A percentile compares a stretch with the other conserved stretches of the same genome.
These are phyloP conservation scores for Laupala kohalensis DNA, from an alignment of 1,140 invertebrate genomes.

Conservation along the genomic window DNA sequence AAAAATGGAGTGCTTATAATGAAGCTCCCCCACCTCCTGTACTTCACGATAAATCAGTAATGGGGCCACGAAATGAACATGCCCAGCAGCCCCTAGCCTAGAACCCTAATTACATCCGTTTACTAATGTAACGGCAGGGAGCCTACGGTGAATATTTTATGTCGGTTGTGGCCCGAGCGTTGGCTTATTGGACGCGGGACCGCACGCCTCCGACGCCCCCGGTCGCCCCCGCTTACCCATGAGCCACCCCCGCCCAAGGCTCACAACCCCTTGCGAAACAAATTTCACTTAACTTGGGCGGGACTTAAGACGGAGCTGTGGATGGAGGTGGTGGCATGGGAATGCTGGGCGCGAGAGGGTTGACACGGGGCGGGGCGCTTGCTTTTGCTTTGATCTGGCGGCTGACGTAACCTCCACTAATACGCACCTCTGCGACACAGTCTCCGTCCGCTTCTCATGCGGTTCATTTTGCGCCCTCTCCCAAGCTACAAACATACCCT, in stretches of 20 bases:
- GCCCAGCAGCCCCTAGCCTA: neutral
- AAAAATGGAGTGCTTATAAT: constrained; percentile 5
- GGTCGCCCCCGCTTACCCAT: neutral
- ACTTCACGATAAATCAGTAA: neutral
- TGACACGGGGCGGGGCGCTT: too few species aligned
- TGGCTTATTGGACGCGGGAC: constrained; percentile 2
- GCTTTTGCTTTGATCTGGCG: neutral
- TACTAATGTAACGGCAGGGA: constrained; percentile 8
- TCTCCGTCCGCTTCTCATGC: neutral
- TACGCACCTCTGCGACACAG: too few species aligned
- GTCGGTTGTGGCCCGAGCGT: neutral
- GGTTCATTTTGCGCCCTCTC: neutral
- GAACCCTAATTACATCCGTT: constrained; percentile 4
- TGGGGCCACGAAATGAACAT: constrained; percentile 6
- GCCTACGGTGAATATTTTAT: constrained; percentile 2
- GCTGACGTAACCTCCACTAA: neutral
- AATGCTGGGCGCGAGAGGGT: too few species aligned
- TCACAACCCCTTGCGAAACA: neutral
- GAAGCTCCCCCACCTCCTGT: neutral
- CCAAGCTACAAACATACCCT: too few species aligned
- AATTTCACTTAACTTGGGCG: constrained; percentile 5
- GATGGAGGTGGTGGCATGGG: neutral
- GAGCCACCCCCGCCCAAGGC: neutral
- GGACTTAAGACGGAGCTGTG: neutral
- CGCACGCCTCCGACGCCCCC: neutral